Conservation (phyloP, 35 echinoderm and acorn worm genomes). For the Heliocidaris tuberculata region DNA sequence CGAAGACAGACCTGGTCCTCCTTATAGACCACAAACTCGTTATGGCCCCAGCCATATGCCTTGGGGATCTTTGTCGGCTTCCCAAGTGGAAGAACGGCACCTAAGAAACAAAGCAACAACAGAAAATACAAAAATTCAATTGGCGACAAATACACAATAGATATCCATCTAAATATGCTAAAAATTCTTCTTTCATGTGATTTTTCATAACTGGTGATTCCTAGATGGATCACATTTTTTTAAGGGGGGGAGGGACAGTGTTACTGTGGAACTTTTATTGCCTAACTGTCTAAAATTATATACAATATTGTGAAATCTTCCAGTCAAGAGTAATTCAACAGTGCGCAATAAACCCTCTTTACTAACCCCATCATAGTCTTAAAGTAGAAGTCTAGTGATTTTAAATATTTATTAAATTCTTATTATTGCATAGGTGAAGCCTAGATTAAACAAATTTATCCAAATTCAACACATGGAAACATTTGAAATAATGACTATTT, state of each 20-base stretch:
- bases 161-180: not conserved
- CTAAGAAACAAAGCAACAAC: constrained; percentile 19
- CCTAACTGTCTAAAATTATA: not conserved
- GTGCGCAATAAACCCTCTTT: too few relatives aligned
- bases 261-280: not conserved
- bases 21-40: constrained; percentile 63
- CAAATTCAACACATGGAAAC: too few relatives aligned
- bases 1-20: constrained; percentile 42
- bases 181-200: not conserved
- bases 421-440: too few relatives aligned
- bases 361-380: too few relatives aligned
- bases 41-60: not conserved
- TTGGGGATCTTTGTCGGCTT: not conserved
- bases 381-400: too few relatives aligned
- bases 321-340: not conserved
- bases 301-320: not conserved
- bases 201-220: not conserved
- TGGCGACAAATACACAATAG: not conserved
- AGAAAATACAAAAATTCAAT: not conserved
- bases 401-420: too few relatives aligned
- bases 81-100: constrained; percentile 57
- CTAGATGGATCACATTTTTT: not conserved
- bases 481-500: too few relatives aligned
- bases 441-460: too few relatives aligned
- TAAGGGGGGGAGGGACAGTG: not conserved